Conservation (phyloP, 2,113 vertebrate genomes). For the Neogobius melanostomus region DNA sequence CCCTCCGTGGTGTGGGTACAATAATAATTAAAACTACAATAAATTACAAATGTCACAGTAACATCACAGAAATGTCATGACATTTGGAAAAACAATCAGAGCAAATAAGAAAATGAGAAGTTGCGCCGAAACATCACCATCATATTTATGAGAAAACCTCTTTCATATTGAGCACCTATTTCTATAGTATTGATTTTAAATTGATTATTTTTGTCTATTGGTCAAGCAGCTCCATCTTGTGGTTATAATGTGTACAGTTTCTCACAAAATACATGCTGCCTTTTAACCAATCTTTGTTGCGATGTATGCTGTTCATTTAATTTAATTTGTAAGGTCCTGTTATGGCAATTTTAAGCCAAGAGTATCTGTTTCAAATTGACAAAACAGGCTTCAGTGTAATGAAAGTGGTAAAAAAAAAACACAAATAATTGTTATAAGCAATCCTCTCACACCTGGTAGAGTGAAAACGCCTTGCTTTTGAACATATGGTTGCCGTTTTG, state of each 20-base stretch:
- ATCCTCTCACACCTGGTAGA: neutral
- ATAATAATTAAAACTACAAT: neutral
- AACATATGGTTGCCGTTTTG: neutral
- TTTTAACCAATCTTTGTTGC: too few relatives aligned
- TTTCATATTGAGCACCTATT: neutral
- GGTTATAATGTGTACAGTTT: constrained; percentile 16
- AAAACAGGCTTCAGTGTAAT: neutral
- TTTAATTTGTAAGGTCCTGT: neutral
- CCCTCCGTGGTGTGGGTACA: neutral
- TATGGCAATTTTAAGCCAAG: neutral
- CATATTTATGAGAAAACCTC: neutral
- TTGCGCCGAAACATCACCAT: neutral
- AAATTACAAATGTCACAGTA: neutral
- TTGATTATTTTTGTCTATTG: neutral
- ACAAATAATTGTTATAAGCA: neutral
- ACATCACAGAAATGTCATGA: neutral
- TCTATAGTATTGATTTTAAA: neutral
- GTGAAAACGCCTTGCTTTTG: neutral
- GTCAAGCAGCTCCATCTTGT: constrained; percentile 54
- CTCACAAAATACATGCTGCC: neutral
- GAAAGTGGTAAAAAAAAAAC: neutral
- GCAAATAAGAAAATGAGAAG: neutral
- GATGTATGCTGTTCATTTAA: too few relatives aligned
- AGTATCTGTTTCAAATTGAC: neutral
- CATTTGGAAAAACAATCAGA: neutral